A percentile compares a stretch with the other conserved stretches of the same genome.
These are phyloP conservation scores for Hirtodrosophila trivittata DNA, from an alignment of 2,888 invertebrate species.

Conservation along the genomic window DNA sequence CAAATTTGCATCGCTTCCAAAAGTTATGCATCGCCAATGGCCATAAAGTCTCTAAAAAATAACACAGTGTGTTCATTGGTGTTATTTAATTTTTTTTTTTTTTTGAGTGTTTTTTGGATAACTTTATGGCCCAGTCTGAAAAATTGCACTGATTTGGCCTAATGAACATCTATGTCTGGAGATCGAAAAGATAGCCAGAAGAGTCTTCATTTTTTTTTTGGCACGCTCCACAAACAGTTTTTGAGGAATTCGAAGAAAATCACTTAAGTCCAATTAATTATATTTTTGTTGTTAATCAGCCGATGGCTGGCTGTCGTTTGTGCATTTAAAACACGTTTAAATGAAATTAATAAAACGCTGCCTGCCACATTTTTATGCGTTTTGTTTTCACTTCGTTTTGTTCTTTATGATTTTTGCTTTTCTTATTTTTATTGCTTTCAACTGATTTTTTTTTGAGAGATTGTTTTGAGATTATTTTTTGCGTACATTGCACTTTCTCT, in stretches of 20 bases:
- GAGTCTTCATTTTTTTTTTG: too few species aligned
- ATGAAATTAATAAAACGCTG: constrained; percentile 69
- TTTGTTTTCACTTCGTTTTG: constrained; percentile 17
- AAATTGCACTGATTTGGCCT: constrained; percentile 23
- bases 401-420: constrained; percentile 12
- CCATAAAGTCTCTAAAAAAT: constrained; percentile 39
- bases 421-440: constrained; percentile 27
- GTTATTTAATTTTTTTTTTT: too few species aligned
- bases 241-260: too few species aligned
- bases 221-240: too few species aligned
- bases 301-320: constrained; percentile 36
- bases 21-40: constrained; percentile 56
- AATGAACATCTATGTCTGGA: constrained; percentile 12
- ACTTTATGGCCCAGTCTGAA: constrained; percentile 19
- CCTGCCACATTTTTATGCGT: constrained; percentile 68
- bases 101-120: constrained; percentile 22
- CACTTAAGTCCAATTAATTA: constrained; percentile 53
- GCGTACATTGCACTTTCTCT: constrained; percentile 55
- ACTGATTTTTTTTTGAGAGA: constrained; percentile 28
- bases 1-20: constrained; percentile 28
- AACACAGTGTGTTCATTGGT: constrained; percentile 25
- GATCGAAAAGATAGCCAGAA: constrained; percentile 3
- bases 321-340: constrained; percentile 78
- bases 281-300: constrained; percentile 25
- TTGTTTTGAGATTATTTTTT: constrained; percentile 41